Evolutionary conservation across 2,797 vertebrate species (phyloP).

Genomic region (Peromyscus attwateri): DNA sequence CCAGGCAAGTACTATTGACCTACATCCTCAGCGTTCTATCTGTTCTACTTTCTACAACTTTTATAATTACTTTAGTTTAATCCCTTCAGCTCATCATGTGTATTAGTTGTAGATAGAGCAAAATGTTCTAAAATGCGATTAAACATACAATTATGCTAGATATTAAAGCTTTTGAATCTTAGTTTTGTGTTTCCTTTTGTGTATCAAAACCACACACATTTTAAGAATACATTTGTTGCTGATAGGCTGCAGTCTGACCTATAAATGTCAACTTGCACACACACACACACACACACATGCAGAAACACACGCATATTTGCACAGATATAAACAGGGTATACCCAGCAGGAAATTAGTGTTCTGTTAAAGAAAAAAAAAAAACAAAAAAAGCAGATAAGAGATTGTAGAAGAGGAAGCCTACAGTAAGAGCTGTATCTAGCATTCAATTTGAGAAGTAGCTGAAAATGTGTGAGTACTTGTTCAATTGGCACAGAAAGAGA

Average conservation of each 20-base stretch:
- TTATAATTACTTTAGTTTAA: background rate
- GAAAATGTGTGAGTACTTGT: background rate
- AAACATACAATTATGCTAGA: background rate
- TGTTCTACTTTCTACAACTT: background rate
- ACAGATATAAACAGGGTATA: background rate
- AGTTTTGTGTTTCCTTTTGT: background rate
- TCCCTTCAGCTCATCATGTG: background rate
- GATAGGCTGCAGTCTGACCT: background rate
- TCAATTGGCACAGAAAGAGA: background rate
- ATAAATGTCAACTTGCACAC: background rate
- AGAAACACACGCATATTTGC: background rate
- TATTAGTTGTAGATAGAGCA: background rate
- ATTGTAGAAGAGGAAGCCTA: background rate
- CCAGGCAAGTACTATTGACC: background rate
- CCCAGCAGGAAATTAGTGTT: background rate
- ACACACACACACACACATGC: accelerated
- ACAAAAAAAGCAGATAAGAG: background rate
- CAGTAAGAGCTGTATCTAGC: background rate
- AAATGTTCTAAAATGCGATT: background rate
- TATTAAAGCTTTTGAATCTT: background rate
- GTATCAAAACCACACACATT: background rate
- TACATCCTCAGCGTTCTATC: no score
- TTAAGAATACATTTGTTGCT: background rate
- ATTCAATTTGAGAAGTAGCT: background rate
- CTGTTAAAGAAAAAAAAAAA: background rate